phyloP scores from a whole-genome alignment of 2,888 invertebrate species.

The Zygaena filipendulae region DNA sequence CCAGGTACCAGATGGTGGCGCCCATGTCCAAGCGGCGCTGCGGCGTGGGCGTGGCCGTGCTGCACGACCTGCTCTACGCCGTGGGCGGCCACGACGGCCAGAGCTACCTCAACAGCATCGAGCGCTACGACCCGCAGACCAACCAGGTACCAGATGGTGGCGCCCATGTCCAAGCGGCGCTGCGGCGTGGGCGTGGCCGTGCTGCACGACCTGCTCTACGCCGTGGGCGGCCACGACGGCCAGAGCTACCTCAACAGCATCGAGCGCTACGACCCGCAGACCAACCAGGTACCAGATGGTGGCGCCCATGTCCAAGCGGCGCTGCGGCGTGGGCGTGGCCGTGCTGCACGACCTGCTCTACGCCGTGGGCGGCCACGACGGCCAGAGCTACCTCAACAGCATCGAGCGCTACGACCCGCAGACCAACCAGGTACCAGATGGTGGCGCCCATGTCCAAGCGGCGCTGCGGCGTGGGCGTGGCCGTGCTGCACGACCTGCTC shows the following conservation, averaged over 20 bases:
- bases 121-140: conserved; percentile 57
- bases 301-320: conserved; percentile 96
- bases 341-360: conserved; percentile 96
- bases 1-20: conserved; percentile 87
- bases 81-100: conserved; percentile 99
- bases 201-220: conserved; percentile 94
- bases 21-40: conserved; percentile 98
- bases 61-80: conserved; percentile 96
- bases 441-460: conserved; percentile 99
- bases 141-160: conserved; percentile 85
- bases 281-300: conserved; percentile 82
- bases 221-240: conserved; percentile 98
- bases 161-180: conserved; percentile 97
- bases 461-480: conserved; percentile 97
- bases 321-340: conserved; percentile 98
- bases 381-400: conserved; percentile 92
- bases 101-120: conserved; percentile 85
- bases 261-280: conserved; percentile 58
- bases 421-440: conserved; percentile 72
- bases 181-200: conserved; percentile 99
- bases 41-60: conserved; percentile 97
- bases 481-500: conserved; percentile 92
- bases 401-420: conserved; percentile 60
- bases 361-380: conserved; percentile 98
- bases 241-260: conserved; percentile 90